These are phyloP conservation scores for Ptycholaimellus sp. DNA, from an alignment of 2,888 invertebrate genomes.

Conservation along the genomic window DNA sequence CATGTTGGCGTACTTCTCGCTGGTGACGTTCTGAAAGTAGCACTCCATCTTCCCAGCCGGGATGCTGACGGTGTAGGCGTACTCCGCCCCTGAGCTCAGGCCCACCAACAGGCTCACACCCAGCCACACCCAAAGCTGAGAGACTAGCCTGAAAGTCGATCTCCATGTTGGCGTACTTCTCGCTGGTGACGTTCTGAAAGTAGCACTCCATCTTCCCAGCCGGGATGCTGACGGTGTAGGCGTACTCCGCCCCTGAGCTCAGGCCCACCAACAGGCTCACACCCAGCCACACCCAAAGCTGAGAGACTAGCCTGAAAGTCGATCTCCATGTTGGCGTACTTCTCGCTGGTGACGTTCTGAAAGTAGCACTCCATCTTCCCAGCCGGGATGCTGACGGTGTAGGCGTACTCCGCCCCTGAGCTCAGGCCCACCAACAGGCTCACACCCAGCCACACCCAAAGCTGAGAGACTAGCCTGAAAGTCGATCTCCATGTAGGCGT, in stretches of 20 bases:
- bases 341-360: conserved; percentile 15
- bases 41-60: conserved; percentile 19
- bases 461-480: conserved; percentile 46
- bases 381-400: conserved; percentile 19
- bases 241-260: no score
- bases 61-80: conserved; percentile 20
- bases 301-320: conserved; percentile 42
- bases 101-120: no score
- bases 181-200: conserved; percentile 17
- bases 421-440: no score
- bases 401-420: conserved; percentile 22
- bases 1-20: conserved; percentile 14
- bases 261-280: no score
- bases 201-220: conserved; percentile 20
- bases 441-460: no score
- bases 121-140: no score
- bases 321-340: conserved; percentile 18
- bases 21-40: conserved; percentile 18
- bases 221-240: conserved; percentile 20
- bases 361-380: conserved; percentile 21
- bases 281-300: no score
- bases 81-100: no score
- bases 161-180: conserved; percentile 17
- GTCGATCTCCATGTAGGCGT: conserved; percentile 19
- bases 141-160: conserved; percentile 40